Evolutionary conservation across 1,140 invertebrate genomes (phyloP), one percentile per base, ranked within the genome.

Genomic region (Paracyclopina nana): DNA sequence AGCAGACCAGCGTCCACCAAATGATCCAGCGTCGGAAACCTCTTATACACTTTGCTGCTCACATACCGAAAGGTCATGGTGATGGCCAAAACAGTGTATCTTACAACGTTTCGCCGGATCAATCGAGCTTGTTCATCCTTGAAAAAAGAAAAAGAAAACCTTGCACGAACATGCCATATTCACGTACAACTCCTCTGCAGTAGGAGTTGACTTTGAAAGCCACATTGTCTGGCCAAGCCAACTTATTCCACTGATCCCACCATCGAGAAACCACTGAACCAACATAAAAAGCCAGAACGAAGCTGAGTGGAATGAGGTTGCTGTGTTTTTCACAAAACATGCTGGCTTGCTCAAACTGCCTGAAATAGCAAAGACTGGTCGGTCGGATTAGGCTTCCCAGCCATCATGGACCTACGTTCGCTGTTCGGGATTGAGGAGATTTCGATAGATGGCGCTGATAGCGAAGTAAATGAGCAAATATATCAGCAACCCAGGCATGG

Each of bases 21-120:
- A 58, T 73, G 70, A 8, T 69, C 60, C 41, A 69, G 55, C 1
- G 70, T 71, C 4, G 71, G 70, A 59, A 72, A 72, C 46, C 72
- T 58, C 52, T 70, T 70, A 55, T 71, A 66, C 5, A 69, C 68
- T 28, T 60, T 54, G 0, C 69, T 62, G 43, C 67, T 68, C 43
- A 72, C 67, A 59, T 65, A 64, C 12, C 57, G 52, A 18, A 68
- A 52, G 1, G 60, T 61, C 52, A 67, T 56, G 6, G 62, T 54
- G 20, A 67, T 56, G n/a, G 59, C 55, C 18, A 74, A 61, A 57
- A 71, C 65, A 22, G 69, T 62, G 56, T 74, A 75, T 9, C 73
- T 62, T 54, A 73, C 67, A 8, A 76, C 63, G 0, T 72, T 70
- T 22, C 73, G 58, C 4, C 68, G 57, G 56, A 69, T 65, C 46